Conservation (phyloP, 2,888 invertebrate genomes). For the Mystacides longicornis region DNA sequence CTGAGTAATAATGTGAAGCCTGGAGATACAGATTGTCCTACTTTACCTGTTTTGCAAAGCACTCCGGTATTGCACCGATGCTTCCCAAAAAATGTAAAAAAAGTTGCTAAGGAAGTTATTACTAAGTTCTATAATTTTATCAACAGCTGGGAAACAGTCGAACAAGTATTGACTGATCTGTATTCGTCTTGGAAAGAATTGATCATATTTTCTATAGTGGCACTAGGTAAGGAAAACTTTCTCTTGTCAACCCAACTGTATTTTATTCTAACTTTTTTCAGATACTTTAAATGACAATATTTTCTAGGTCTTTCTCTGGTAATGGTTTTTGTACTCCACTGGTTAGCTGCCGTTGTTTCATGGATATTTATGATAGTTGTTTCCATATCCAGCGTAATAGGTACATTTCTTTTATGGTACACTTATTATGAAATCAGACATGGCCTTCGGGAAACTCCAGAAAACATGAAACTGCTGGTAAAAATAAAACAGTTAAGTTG, state of each 20-base stretch:
- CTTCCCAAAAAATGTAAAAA: constrained; percentile 66
- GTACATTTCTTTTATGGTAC: constrained; percentile 81
- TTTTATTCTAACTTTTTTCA: neutral
- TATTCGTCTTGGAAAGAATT: constrained; percentile 85
- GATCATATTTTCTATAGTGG: constrained; percentile 67
- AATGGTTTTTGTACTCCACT: constrained; percentile 76
- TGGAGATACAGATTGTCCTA: constrained; percentile 53
- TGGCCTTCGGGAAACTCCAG: constrained; percentile 50
- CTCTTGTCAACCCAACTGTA: neutral
- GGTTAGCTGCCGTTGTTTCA: constrained; percentile 75
- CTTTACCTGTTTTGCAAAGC: constrained; percentile 69
- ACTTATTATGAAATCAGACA: constrained; percentile 72
- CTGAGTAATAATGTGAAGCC: constrained; percentile 34
- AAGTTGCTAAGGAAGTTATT: constrained; percentile 55
- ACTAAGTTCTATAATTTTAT: constrained; percentile 71
- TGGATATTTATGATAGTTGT: constrained; percentile 83
- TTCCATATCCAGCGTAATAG: constrained; percentile 65
- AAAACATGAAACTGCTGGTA: constrained; percentile 33
- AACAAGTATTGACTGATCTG: constrained; percentile 81
- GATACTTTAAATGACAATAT: neutral
- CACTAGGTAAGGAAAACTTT: constrained; percentile 67
- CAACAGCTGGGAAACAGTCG: constrained; percentile 82
- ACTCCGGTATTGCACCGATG: constrained; percentile 79
- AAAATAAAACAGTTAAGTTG: constrained; percentile 26
- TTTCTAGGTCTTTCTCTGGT: constrained; percentile 72